Evolutionary conservation across 1,140 invertebrate species (phyloP), one percentile per base, ranked within the genome.

Genomic region (Amyelois transitella): DNA sequence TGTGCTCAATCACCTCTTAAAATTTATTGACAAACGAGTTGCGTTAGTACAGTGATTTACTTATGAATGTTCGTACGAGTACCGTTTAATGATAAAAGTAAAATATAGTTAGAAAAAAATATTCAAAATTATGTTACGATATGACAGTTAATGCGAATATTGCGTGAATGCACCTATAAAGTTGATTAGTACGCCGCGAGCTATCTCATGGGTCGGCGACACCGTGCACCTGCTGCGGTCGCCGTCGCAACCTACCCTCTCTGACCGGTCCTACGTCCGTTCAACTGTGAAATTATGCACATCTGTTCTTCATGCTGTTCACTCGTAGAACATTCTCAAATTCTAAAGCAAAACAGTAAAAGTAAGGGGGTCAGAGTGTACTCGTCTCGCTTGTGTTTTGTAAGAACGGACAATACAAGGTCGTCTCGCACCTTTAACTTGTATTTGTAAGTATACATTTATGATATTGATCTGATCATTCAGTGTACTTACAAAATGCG

Each of bases 211-310:
- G 25, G 21, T 4, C 19, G 5, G 52, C 52, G 22, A 47, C 32
- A 12, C 49, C 10, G 22, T 60, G 53, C 63, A 65, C 63, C 63
- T 65, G 58, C 53, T 28, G 48, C 55, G 52, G 51, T 64, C 69
- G 75, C 71, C 75, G 72, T 73, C 72, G 71, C 64, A 44, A 14
- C 53, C 58, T 70, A 69, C 69, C 72, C 70, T n/a, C 68, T 58
- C 67, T 73, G 80, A 81, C 80, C 75, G 77, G 75, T 78, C 71
- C 61, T 61, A 62, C 64, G 71, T 59, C 60, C 75, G 66, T 60
- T 79, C 77, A 65, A 75, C 81, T 77, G 80, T 77, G 69, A 85
- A 85, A 83, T 83, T 76, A 81, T 75, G 60, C 63, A 66, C 75
- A 78, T 82, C 78, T 80, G 76, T 64, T 64, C 47, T 61, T 63